Conservation (phyloP, 2,113 vertebrate genomes). For the Nyctibius bracteatus region DNA sequence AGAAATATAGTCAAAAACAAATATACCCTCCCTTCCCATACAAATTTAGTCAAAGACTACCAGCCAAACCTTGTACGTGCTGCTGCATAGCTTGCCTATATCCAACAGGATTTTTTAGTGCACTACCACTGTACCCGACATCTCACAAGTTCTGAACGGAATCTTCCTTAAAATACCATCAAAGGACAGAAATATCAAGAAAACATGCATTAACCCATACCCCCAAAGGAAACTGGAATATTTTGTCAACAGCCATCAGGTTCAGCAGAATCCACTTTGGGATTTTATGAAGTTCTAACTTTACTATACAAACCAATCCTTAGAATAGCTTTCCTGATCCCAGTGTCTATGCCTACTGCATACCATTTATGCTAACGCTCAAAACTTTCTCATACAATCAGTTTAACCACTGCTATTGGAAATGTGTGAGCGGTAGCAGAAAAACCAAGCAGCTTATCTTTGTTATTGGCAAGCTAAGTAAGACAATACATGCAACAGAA, state of each 20-base stretch:
- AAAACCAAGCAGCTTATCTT: not conserved
- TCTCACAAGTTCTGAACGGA: not conserved
- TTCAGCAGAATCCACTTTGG: not conserved
- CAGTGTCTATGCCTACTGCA: not conserved
- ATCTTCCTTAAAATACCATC: not conserved
- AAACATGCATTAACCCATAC: not conserved
- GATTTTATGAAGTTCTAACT: not conserved
- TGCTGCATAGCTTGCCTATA: not conserved
- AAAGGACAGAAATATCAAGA: not conserved
- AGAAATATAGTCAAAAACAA: not conserved
- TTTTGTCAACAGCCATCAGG: not conserved
- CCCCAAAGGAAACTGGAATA: not conserved
- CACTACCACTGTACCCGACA: not conserved
- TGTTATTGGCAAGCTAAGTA: rapidly evolving
- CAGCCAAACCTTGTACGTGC: rapidly evolving
- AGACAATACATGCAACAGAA: not conserved
- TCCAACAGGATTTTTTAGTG: not conserved
- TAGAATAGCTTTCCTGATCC: not conserved
- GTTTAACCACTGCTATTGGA: not conserved
- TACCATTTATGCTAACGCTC: not conserved
- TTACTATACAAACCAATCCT: not conserved
- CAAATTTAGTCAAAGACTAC: not conserved
- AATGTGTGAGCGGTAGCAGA: not conserved
- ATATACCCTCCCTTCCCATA: not conserved
- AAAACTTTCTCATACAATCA: not conserved